Evolutionary conservation across 2,888 invertebrate species (phyloP), one percentile per base, ranked within the genome.

Genomic region (Amphipoea oculea): DNA sequence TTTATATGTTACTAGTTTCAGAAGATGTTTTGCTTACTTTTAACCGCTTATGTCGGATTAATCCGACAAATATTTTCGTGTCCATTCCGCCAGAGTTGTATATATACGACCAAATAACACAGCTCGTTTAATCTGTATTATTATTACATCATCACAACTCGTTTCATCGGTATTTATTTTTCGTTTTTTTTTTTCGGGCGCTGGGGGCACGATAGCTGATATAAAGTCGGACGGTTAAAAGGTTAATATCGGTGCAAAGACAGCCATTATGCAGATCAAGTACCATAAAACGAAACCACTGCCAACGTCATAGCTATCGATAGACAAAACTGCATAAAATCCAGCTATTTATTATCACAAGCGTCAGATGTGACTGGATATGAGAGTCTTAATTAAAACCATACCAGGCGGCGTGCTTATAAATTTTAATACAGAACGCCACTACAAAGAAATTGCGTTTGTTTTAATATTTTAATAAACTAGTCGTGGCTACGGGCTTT

Each of bases 361-460:
- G 85, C 89, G 86, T 88, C 91, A 89, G 90, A 91, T 92, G 88
- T 87, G 89, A 88, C 89, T 91, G 84, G 89, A 88, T 91, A 89
- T 91, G 88, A 90, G 88, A 88, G 79, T 75, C 83, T 92, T 92
- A 92, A 92, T 92, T 92, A 92, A 92, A 90, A 83, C 82, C 85
- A 79, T 62, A 83, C 81, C 89, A 89, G 89, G 68, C 89, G 89
- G 81, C 81, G 82, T 85, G 84, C 90, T 87, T 90, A 88, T 88
- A 90, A 86, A 90, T 87, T 89, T 90, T 87, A 85, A 89, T 88
- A 81, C 78, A 82, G 66, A 81, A 79, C 68, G 75, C 81, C 80
- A 86, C 81, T 88, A 81, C 79, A 83, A 89, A 88, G 82, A 81
- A 79, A 84, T 78, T 82, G 76, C 79, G 75, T 83, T 82, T 72